Evolutionary conservation across 2,113 vertebrate genomes (phyloP).

Genomic region (Myiagra hebetior): DNA sequence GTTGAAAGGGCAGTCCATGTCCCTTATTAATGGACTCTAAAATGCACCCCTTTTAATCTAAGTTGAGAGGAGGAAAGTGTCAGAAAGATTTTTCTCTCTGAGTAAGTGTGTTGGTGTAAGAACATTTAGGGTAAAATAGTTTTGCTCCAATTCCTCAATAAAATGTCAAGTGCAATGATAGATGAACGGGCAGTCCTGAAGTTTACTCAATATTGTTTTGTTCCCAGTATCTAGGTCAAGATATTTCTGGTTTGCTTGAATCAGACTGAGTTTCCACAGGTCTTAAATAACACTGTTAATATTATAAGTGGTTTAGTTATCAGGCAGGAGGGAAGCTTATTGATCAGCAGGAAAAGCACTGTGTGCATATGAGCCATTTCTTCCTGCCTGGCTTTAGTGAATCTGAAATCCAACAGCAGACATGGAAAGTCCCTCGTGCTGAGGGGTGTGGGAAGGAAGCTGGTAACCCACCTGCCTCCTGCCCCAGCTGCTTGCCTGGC

Average conservation of each 20-base stretch:
- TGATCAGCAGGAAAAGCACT: conserved; percentile 53
- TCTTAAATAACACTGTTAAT: conserved; percentile 56
- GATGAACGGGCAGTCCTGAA: not conserved
- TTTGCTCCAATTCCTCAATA: not conserved
- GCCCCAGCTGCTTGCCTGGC: not conserved
- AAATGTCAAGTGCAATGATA: not conserved
- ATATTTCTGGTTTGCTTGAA: conserved; percentile 49
- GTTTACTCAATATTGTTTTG: conserved; percentile 11
- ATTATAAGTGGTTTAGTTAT: conserved; percentile 47
- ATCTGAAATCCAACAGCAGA: not conserved
- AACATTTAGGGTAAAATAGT: not conserved
- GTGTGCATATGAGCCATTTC: conserved; percentile 29
- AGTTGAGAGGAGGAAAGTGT: not conserved
- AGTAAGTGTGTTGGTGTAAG: not conserved
- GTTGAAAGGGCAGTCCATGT: not conserved
- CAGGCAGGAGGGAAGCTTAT: conserved; percentile 58
- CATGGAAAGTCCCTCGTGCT: not conserved
- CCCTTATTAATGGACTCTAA: not conserved
- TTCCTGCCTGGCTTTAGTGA: conserved; percentile 15
- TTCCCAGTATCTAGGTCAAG: conserved; percentile 69
- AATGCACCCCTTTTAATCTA: not conserved
- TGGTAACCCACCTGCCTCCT: not conserved
- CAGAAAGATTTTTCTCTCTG: not conserved
- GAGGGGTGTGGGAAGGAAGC: not conserved
- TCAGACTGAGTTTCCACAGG: conserved; percentile 22